These are phyloP conservation scores for Microcebus tavaratra DNA, from an alignment of 2,113 vertebrate genomes.

Conservation along the genomic window DNA sequence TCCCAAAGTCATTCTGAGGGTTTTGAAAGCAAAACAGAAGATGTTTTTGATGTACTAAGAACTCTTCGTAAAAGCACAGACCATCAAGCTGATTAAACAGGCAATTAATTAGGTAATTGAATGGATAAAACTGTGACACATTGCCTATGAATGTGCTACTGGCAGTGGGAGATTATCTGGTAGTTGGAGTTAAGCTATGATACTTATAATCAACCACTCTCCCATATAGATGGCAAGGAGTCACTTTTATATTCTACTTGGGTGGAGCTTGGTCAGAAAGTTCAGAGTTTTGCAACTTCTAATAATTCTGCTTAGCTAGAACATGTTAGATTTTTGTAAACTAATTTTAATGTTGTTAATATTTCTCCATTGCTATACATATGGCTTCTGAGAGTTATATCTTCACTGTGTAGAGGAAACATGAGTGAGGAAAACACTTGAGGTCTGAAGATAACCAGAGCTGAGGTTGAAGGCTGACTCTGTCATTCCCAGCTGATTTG, in stretches of 20 bases:
- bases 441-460: neutral
- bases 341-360: neutral
- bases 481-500: neutral
- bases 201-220: neutral
- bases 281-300: neutral
- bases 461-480: neutral
- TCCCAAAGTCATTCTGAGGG: neutral
- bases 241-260: neutral
- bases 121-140: neutral
- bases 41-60: neutral
- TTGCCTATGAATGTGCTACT: too few species aligned
- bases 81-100: neutral
- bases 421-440: neutral
- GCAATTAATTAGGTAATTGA: neutral
- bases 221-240: neutral
- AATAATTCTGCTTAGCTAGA: neutral
- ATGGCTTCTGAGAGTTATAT: neutral
- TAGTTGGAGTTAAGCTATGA: neutral
- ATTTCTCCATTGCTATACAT: neutral
- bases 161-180: neutral
- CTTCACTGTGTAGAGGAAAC: neutral
- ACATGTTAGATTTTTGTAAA: neutral
- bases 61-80: neutral
- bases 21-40: conserved; percentile 1
- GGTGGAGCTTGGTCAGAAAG: neutral